These are phyloP conservation scores for Bombus sylvicola DNA, from an alignment of 1,140 invertebrate genomes.

Conservation along the genomic window DNA sequence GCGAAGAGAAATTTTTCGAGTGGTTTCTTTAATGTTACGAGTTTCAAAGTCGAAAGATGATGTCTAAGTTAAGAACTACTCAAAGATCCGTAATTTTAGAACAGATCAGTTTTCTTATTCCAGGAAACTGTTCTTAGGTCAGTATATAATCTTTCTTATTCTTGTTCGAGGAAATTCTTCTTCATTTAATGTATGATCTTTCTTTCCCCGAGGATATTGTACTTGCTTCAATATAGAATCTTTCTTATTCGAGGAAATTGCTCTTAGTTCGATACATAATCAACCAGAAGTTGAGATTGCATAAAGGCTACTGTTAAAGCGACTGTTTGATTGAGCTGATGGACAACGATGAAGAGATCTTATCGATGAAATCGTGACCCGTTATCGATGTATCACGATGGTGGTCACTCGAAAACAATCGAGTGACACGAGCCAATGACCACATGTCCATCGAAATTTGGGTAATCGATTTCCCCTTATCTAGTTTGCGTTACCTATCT, in stretches of 20 bases:
- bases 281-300: neutral
- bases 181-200: too few relatives aligned
- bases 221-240: too few relatives aligned
- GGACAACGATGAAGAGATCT: neutral
- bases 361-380: neutral
- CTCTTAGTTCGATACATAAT: neutral
- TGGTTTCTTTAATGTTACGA: neutral
- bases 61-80: neutral
- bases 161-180: too few relatives aligned
- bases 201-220: too few relatives aligned
- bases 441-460: constrained; percentile 9
- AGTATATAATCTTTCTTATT: too few relatives aligned
- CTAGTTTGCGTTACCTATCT: neutral
- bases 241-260: too few relatives aligned
- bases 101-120: too few relatives aligned
- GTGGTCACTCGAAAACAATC: neutral
- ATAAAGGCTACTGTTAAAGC: neutral
- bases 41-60: neutral
- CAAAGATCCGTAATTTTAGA: too few relatives aligned
- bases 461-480: neutral
- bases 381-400: neutral
- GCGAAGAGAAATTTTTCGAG: neutral
- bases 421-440: neutral
- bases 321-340: neutral
- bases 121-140: too few relatives aligned